phyloP scores from a whole-genome alignment of 2,888 invertebrate genomes.

The Pasiphila rectangulata region DNA sequence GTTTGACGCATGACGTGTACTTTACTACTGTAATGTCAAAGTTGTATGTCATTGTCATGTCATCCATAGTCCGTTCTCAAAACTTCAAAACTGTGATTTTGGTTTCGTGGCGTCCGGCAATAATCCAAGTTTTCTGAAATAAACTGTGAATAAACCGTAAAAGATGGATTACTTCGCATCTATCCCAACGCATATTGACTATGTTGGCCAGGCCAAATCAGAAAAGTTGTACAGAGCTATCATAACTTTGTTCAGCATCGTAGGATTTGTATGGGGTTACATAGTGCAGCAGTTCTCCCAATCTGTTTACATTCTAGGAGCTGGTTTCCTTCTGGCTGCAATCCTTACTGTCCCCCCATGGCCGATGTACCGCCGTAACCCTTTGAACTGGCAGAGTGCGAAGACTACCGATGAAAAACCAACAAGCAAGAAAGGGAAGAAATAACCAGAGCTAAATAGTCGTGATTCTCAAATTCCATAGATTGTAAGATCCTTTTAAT shows the following conservation, averaged over 20 bases:
- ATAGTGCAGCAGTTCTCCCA: conserved; percentile 97
- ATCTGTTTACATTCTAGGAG: conserved; percentile 95
- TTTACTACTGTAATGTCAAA: too few species aligned
- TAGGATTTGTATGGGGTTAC: conserved; percentile 95
- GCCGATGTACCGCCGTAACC: conserved; percentile 95
- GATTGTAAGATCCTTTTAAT: conserved; percentile 21
- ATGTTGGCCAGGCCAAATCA: conserved; percentile 93
- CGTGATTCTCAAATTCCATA: conserved; percentile 27
- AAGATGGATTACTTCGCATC: conserved; percentile 73
- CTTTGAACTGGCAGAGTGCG: conserved; percentile 94
- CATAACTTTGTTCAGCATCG: conserved; percentile 93
- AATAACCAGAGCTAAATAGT: conserved; percentile 38
- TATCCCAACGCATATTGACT: conserved; percentile 84
- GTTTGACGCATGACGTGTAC: conserved; percentile 24
- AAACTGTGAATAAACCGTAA: conserved; percentile 28
- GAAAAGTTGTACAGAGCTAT: conserved; percentile 94
- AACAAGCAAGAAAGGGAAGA: conserved; percentile 79
- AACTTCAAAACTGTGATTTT: conserved; percentile 21
- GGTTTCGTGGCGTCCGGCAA: conserved; percentile 27
- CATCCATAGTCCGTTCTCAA: neutral
- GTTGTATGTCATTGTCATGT: neutral
- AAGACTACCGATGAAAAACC: conserved; percentile 66
- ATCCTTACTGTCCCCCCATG: conserved; percentile 96
- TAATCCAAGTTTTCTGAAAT: conserved; percentile 7
- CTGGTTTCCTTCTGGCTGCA: conserved; percentile 93